Percentiles rank a stretch among this genome's conserved stretches.
Conservation (phyloP, 2,888 invertebrate species). For the Polia nebulosa region DNA sequence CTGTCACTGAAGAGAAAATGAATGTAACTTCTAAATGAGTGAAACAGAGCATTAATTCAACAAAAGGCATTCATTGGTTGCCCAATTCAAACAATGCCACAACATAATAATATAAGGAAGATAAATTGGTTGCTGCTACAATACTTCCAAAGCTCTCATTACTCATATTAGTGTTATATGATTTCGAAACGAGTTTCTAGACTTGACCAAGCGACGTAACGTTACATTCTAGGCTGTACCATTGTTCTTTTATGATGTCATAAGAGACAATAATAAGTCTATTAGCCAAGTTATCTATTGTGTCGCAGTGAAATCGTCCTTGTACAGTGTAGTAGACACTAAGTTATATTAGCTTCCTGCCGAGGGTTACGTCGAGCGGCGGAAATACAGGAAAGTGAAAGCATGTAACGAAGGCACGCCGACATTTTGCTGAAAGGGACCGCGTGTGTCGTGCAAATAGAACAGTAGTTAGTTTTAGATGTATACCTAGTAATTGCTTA, state of each 20-base stretch:
- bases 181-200: conserved; percentile 38
- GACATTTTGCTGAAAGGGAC: conserved; percentile 57
- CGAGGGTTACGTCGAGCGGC: conserved; percentile 71
- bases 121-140: conserved; percentile 17
- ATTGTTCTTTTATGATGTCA: conserved; percentile 79
- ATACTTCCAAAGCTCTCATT: conserved; percentile 9
- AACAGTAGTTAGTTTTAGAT: conserved; percentile 19
- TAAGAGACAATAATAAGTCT: conserved; percentile 72
- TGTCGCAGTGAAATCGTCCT: conserved; percentile 85
- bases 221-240: conserved; percentile 49
- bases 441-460: conserved; percentile 24
- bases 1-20: conserved; percentile 5
- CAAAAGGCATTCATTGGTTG: conserved; percentile 7
- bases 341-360: conserved; percentile 78
- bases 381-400: conserved; percentile 87
- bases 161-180: conserved; percentile 23
- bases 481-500: background rate
- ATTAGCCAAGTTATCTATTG: conserved; percentile 72
- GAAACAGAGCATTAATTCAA: conserved; percentile 32
- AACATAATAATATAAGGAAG: conserved; percentile 3
- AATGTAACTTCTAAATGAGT: background rate
- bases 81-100: conserved; percentile 11
- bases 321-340: conserved; percentile 83
- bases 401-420: conserved; percentile 59
- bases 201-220: conserved; percentile 38